These are phyloP conservation scores for Calcarius lapponicus DNA, from an alignment of 2,797 vertebrate species.

Conservation along the genomic window DNA sequence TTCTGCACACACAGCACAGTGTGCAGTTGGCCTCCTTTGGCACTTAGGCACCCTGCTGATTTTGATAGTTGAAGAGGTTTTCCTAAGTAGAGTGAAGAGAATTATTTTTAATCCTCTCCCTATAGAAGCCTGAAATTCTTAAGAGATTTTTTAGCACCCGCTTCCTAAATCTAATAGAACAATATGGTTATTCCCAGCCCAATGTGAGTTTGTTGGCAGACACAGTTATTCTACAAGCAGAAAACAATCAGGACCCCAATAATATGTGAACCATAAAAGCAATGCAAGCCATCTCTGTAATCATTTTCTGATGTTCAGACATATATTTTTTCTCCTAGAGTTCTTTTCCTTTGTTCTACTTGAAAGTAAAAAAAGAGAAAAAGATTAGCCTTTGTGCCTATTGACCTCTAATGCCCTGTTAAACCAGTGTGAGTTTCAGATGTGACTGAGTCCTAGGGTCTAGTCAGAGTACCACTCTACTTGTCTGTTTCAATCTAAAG, in stretches of 20 bases:
- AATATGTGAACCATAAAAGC: neutral
- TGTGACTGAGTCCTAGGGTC: neutral
- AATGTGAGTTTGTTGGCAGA: neutral
- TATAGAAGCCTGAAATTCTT: neutral
- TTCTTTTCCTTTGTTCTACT: constrained; percentile 1
- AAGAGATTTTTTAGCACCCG: neutral
- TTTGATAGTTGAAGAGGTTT: neutral
- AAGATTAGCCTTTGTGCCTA: neutral
- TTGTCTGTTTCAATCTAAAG: neutral
- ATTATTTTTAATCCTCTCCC: neutral
- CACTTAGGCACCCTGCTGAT: neutral
- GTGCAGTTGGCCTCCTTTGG: neutral
- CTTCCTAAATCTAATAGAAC: constrained; percentile 9
- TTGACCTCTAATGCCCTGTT: neutral
- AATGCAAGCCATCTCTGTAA: neutral
- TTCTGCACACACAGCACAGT: neutral
- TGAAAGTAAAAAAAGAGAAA: neutral
- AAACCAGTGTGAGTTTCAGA: neutral
- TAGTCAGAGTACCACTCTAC: neutral
- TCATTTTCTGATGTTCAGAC: constrained; percentile 21
- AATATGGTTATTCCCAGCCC: neutral
- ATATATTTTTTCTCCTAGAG: neutral
- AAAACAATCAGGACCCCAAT: neutral
- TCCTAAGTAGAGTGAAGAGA: neutral
- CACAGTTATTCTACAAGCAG: neutral